Base-by-base conservation (phyloP, 2,888 invertebrate genomes). In the Anorthoa munda region DNA sequence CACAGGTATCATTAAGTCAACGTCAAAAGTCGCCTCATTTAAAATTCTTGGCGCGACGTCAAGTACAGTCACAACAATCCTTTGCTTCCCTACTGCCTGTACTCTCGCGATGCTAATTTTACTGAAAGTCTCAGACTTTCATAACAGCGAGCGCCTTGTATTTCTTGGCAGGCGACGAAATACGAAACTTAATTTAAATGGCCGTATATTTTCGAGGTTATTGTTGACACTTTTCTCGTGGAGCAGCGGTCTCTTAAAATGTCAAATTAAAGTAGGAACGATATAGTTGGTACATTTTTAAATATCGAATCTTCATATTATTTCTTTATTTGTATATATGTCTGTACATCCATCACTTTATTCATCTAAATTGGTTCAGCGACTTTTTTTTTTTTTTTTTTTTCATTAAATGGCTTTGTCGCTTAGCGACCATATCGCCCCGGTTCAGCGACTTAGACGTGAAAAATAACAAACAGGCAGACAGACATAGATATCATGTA, bases 11-110 rank as follows among this genome's bases (percentile, higher is more conserved):
- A 66, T 45, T 59, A 79, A 72, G 59, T 58, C 55, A 66, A 78
- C 72, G 31, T 55, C 55, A 66, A 50, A 51, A 71, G 39, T 13
- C 48, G 45, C 15, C 80, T 72, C 31, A 84, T 82, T 80, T 67
- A n/a, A 70, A 68, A 84, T 84, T 84, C 71, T 63, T 76, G 77
- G 72, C 82, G 23, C 17, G 12, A 23, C 26, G 11, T 72, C 64
- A 67, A 83, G 66, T 21, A 26, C 67, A 70, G 60, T 73, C 71
- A 61, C 45, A 66, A 71, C 61, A 68, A 81, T 66, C 71, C 68
- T 71, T 66, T 51, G 23, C 63, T 58, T 11, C 15, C 45, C 53
- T 4, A 70, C 69, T 72, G 70, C 64, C 66, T 71, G 70, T 46
- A 58, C 26, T 65, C 55, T 56, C 59, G 15, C 39, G 45, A 68